Percentiles rank a stretch among this genome's conserved stretches.
Conservation (phyloP, 2,113 vertebrate species). For the Trematomus loennbergii region DNA sequence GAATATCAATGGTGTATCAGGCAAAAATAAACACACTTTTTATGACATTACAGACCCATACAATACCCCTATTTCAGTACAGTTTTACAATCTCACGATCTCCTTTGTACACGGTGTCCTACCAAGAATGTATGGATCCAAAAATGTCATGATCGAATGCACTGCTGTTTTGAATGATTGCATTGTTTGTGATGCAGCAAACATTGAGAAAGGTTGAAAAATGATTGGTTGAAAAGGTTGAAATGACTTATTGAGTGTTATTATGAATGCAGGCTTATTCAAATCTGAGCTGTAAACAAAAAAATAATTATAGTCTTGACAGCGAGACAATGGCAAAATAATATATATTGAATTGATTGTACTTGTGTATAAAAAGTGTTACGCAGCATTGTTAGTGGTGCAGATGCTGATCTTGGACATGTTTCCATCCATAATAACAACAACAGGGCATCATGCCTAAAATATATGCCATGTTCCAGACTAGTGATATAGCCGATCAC, state of each 20-base stretch:
- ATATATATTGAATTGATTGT: neutral
- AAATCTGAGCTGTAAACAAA: too few species aligned
- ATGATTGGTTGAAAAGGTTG: too few species aligned
- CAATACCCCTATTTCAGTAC: neutral
- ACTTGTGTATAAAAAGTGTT: neutral
- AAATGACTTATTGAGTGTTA: too few species aligned
- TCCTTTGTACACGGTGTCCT: neutral
- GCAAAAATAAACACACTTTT: neutral
- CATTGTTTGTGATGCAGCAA: neutral
- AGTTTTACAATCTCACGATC: neutral
- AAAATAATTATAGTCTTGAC: neutral
- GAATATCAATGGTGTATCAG: neutral
- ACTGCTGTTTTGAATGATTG: neutral
- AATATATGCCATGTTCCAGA: constrained; percentile 10
- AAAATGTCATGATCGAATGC: neutral
- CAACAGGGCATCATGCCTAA: constrained; percentile 17
- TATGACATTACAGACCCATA: neutral
- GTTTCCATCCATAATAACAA: constrained; percentile 29
- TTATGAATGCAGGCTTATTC: neutral
- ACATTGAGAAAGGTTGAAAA: neutral
- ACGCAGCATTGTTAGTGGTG: neutral
- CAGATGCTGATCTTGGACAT: constrained; percentile 34
- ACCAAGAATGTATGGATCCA: neutral
- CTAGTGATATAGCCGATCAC: constrained; percentile 15
- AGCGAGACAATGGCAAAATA: neutral